Conservation (phyloP, 2,113 vertebrate species). For the Gracilinanus agilis region DNA sequence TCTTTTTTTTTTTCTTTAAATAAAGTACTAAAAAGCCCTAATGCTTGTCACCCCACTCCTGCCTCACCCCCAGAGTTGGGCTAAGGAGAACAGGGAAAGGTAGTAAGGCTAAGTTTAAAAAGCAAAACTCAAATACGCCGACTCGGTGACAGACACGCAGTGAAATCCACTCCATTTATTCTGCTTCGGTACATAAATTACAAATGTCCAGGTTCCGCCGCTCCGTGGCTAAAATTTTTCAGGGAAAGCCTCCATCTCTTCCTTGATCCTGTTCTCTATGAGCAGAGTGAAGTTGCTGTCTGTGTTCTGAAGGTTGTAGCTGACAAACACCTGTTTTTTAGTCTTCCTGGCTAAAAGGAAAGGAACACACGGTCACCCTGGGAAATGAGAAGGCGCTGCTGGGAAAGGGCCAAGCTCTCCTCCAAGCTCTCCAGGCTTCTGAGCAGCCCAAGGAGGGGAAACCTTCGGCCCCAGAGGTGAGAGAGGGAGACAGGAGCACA, state of each 20-base stretch:
- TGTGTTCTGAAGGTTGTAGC: conserved; percentile 92
- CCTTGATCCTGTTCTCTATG: conserved; percentile 96
- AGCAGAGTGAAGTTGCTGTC: conserved; percentile 90
- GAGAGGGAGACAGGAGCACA: background rate
- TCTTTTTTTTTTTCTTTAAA: too few species aligned
- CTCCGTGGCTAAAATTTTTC: conserved; percentile 89
- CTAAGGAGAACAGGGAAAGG: background rate
- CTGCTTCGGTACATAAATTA: conserved; percentile 33
- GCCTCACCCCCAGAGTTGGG: background rate
- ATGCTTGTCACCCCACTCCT: background rate
- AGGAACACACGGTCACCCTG: conserved; percentile 47
- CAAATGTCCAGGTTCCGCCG: conserved; percentile 22
- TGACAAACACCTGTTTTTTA: conserved; percentile 96
- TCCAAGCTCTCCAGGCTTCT: fast-evolving
- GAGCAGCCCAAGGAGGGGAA: background rate
- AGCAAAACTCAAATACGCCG: conserved; percentile 30
- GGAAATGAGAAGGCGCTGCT: background rate
- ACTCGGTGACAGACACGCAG: conserved; percentile 38
- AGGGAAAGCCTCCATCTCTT: conserved; percentile 94
- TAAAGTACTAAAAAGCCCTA: too few species aligned
- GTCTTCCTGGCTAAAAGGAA: conserved; percentile 94
- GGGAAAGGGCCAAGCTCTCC: background rate
- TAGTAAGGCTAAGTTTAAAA: background rate
- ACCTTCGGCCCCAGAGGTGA: background rate
- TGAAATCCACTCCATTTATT: conserved; percentile 70